Evolutionary conservation across 2,797 vertebrate genomes (phyloP).

Genomic region (Chelidonichthys spinosus): DNA sequence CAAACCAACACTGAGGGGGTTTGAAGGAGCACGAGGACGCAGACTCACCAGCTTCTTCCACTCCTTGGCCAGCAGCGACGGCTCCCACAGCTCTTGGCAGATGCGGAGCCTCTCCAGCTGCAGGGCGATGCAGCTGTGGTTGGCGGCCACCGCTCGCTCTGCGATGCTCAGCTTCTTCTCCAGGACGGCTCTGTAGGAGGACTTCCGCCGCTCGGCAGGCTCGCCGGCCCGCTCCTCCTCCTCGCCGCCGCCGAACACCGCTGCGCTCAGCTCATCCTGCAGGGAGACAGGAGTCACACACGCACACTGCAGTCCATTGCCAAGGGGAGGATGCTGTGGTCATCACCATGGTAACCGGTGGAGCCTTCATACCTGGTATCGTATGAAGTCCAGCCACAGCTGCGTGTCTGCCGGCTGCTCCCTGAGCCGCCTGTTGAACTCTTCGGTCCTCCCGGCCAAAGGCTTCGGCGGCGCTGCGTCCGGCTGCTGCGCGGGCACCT

Average conservation of each 20-base stretch:
- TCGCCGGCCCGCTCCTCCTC: conserved; percentile 78
- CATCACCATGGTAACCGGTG: background rate
- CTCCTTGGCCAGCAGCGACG: conserved; percentile 88
- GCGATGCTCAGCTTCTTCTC: conserved; percentile 96
- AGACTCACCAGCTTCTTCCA: conserved; percentile 91
- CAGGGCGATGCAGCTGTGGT: conserved; percentile 89
- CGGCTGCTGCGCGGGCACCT: conserved; percentile 41
- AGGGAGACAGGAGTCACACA: background rate
- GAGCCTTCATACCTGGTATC: conserved; percentile 88
- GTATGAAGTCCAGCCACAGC: conserved; percentile 93
- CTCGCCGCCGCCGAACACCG: conserved; percentile 68
- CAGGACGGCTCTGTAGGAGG: conserved; percentile 86
- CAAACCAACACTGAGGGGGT: background rate
- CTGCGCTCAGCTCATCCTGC: conserved; percentile 88
- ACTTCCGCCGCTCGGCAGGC: conserved; percentile 77
- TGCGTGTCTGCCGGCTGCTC: conserved; percentile 89
- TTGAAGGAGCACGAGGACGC: background rate
- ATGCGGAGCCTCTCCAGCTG: conserved; percentile 90
- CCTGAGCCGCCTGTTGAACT: conserved; percentile 79
- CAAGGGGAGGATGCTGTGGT: no score
- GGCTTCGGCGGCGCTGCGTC: conserved; percentile 9
- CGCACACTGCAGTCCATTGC: no score
- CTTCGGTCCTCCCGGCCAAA: no score
- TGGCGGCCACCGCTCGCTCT: conserved; percentile 91
- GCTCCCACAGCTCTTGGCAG: conserved; percentile 93